Evolutionary conservation across 1,140 invertebrate species (phyloP).

Genomic region (Bombus huntii): DNA sequence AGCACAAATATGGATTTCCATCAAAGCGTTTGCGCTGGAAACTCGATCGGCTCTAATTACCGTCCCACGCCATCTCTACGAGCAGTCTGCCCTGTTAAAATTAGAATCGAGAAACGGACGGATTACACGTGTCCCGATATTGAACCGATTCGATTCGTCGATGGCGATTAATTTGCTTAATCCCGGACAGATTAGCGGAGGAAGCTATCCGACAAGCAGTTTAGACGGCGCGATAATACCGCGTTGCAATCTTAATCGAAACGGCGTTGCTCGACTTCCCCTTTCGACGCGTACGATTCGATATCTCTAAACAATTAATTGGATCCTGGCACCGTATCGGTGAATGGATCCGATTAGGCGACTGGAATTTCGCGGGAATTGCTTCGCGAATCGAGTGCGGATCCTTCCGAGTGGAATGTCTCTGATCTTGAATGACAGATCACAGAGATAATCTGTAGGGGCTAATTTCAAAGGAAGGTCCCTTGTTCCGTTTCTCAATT

Average conservation of each 20-base stretch:
- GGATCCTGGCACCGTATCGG: neutral
- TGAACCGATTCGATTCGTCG: slow-evolving; percentile 14
- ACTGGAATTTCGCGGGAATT: neutral
- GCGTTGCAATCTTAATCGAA: slow-evolving; percentile 43
- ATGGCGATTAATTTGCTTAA: slow-evolving; percentile 53
- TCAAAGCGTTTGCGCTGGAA: slow-evolving; percentile 46
- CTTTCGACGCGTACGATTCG: neutral
- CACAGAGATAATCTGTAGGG: neutral
- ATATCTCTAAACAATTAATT: slow-evolving; percentile 31
- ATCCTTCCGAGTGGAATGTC: neutral
- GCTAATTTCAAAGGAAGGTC: neutral
- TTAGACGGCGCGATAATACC: slow-evolving; percentile 24
- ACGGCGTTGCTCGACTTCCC: slow-evolving; percentile 14
- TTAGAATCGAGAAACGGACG: slow-evolving; percentile 23
- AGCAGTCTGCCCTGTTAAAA: neutral
- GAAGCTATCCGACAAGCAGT: slow-evolving; percentile 1
- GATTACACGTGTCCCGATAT: slow-evolving; percentile 53
- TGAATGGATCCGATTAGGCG: neutral
- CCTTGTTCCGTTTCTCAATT: neutral
- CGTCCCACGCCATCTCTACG: neutral
- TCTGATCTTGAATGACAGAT: neutral
- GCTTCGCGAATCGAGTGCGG: neutral
- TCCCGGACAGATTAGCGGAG: slow-evolving; percentile 38
- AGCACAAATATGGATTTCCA: slow-evolving; percentile 46
- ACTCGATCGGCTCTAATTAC: slow-evolving; percentile 42